phyloP scores from a whole-genome alignment of 2,888 invertebrate species.

The Venusia cambrica region DNA sequence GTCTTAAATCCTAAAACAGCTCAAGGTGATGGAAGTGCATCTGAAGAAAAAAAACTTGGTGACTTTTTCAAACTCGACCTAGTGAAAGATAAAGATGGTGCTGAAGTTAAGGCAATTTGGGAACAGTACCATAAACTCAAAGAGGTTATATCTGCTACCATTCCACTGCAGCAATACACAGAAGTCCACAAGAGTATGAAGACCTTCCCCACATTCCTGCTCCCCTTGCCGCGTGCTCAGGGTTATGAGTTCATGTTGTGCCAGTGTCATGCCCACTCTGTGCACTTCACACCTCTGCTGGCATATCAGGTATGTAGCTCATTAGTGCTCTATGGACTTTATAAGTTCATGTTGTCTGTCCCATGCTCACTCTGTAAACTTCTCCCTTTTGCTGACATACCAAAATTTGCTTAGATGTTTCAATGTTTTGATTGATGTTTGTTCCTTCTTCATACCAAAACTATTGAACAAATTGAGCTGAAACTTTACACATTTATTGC shows the following conservation, averaged over 20 bases:
- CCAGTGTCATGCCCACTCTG: conserved; percentile 86
- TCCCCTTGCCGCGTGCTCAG: conserved; percentile 89
- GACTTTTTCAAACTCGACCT: conserved; percentile 90
- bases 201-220: conserved; percentile 85
- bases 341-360: too few species aligned
- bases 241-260: conserved; percentile 93
- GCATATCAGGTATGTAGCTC: conserved; percentile 87
- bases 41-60: conserved; percentile 76
- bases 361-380: too few species aligned
- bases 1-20: conserved; percentile 83
- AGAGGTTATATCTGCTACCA: conserved; percentile 87
- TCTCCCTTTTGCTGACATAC: too few species aligned
- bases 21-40: conserved; percentile 34
- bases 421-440: too few species aligned
- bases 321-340: too few species aligned
- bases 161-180: conserved; percentile 82
- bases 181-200: conserved; percentile 80
- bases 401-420: too few species aligned
- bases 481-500: too few species aligned
- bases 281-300: conserved; percentile 92
- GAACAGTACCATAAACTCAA: conserved; percentile 89
- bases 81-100: conserved; percentile 84
- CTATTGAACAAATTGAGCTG: too few species aligned
- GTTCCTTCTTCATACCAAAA: too few species aligned
- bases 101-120: conserved; percentile 90